phyloP scores from a whole-genome alignment of 2,888 invertebrate genomes.

The Metallyticus violacea region DNA sequence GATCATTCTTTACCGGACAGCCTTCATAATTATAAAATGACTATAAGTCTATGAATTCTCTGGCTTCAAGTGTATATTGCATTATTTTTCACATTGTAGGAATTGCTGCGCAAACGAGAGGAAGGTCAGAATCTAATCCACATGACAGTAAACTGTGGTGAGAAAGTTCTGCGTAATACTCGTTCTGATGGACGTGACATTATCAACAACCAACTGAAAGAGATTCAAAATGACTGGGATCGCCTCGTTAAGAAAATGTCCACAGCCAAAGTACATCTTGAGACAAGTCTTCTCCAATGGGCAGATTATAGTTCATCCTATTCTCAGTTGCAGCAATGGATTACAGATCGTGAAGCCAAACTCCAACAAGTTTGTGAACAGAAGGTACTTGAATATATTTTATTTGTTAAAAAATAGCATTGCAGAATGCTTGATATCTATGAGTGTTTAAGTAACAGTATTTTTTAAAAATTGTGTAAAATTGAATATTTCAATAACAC shows the following conservation, averaged over 20 bases:
- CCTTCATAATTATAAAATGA: no score
- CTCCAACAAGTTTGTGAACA: constrained; percentile 85
- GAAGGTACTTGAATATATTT: no score
- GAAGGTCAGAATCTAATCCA: constrained; percentile 85
- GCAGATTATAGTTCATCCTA: constrained; percentile 94
- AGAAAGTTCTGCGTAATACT: constrained; percentile 83
- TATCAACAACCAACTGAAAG: constrained; percentile 83
- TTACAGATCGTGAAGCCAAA: constrained; percentile 88
- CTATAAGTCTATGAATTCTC: no score
- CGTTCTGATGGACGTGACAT: constrained; percentile 85
- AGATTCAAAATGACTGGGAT: constrained; percentile 90
- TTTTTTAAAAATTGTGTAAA: no score
- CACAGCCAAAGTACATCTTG: constrained; percentile 85
- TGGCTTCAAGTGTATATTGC: no score
- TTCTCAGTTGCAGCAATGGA: constrained; percentile 90
- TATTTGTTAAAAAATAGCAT: no score
- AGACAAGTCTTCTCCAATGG: constrained; percentile 90
- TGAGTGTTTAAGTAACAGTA: no score
- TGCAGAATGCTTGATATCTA: no score
- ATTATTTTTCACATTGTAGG: constrained; percentile 53
- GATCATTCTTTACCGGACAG: no score
- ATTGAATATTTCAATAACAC: no score
- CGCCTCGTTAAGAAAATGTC: constrained; percentile 86
- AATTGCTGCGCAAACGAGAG: constrained; percentile 75
- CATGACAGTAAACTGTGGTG: constrained; percentile 83